Base-by-base conservation (phyloP, 2,113 vertebrate genomes). In the Orientallactaga bullata region DNA sequence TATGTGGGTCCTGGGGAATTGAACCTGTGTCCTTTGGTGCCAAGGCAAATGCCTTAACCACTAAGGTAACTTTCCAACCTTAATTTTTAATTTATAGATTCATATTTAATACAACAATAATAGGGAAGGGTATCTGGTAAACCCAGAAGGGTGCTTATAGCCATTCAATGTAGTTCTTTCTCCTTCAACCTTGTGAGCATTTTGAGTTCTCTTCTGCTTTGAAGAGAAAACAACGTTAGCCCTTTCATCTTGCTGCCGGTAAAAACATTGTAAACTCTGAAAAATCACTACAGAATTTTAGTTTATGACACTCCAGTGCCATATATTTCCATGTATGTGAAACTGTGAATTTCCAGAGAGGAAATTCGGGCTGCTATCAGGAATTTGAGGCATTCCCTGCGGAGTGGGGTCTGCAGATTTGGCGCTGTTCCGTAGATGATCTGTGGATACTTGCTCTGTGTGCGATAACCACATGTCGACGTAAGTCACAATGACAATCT, bases 271-370 rank as follows among this genome's bases (percentile, higher is more conserved):
- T 69, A 91, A 90, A 89, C 32, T 16, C 51, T 73, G 47, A 88
- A 66, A 91, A 88, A 68, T 90, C 10, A 28, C 58, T 5, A 9
- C 30, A 10, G 11, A 3, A 4, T 51, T 89, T 95, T 94, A 42
- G 11, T 87, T 94, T 69, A 76, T 11, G 21, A 77, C 15, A 58
- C 30, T 28, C 21, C 1, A 30, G 55, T n/a, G 76, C 23, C 28
- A 28, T 9, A 61, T 32, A 79, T 0, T 4, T 12, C 24, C 73
- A 13, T 0, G 68, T 35, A 69, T 23, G 24, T 94, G 60, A 60
- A 90, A 79, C 8, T 51, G 30, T 71, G 72, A 81, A n/a, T 94
- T 89, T 96, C n/a, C 18, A 32, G 68, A 92, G n/a, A 91, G 76
- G 28, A 85, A 42, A 28, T 85, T 32, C 0, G 12, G 82, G 47